Evolutionary conservation across 2,888 invertebrate genomes (phyloP), one percentile per base, ranked within the genome.

Genomic region (Diachrysia chrysitis): DNA sequence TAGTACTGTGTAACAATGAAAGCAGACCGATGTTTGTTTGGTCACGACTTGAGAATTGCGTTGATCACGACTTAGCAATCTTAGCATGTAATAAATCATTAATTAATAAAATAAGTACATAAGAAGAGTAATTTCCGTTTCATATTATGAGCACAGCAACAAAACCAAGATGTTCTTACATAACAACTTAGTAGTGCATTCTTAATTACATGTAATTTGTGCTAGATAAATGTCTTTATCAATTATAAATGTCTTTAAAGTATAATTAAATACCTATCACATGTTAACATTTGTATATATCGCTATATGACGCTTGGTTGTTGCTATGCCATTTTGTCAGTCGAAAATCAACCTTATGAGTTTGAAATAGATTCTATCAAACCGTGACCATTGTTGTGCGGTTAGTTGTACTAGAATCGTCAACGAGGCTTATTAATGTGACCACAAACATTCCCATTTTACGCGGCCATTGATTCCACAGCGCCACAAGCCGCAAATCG

Each of bases 401-500:
- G 37, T 37, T 16, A 16, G 65, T 58, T 63, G 32, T 32, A 32
- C 32, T 32, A 32, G 32, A 46, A 76, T 60, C 66, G 66, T 55
- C 66, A 73, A 78, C 66, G 65, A 70, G 75, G 58, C 23, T 35
- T n/a, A 61, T 63, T 19, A 32, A 6, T 53, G 37, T 6, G 16
- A 66, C 75, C 66, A 64, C 79, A 78, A 53, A 70, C 66, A 67
- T 65, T 32, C 46, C 5, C 17, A 32, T 6, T 62, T 60, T 19
- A 23, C 55, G 66, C 69, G 69, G 65, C 57, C 21, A 51, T 21
- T 51, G 48, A 51, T 21, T 51, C 48, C 48, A 21, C 32, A 1
- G 19, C 63, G 21, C 19, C 48, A 23, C 17, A 60, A 69, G 25
- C 63, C 63, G 60, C 73, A 51, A 64, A 58, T 54, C 56, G 53